Percentiles rank a stretch among this genome's conserved stretches.
Conservation (phyloP, 2,888 invertebrate genomes). For the Lepidocyrtinus sp. region DNA sequence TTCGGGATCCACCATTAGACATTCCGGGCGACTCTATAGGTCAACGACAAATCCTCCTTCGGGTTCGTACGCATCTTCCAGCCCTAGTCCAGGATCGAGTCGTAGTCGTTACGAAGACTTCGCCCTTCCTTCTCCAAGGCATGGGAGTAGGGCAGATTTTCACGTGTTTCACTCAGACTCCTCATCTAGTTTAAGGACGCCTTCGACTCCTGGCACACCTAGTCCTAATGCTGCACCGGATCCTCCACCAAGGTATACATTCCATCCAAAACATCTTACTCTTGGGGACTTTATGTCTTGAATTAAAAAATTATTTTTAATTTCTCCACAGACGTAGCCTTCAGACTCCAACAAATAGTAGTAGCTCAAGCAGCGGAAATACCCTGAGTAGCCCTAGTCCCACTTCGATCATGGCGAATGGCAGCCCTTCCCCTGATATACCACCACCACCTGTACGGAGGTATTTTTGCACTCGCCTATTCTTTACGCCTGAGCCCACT, state of each 20-base stretch:
- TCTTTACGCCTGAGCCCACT: constrained; percentile 70
- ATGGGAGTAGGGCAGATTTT: constrained; percentile 46
- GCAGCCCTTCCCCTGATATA: constrained; percentile 69
- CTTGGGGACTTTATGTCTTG: no score
- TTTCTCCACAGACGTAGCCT: constrained; percentile 60
- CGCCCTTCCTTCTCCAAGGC: constrained; percentile 59
- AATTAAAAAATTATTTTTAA: no score
- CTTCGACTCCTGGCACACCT: constrained; percentile 68
- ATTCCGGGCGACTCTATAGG: constrained; percentile 60
- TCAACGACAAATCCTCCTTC: constrained; percentile 55
- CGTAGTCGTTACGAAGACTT: constrained; percentile 68
- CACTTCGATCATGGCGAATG: constrained; percentile 64
- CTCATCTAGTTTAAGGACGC: constrained; percentile 60
- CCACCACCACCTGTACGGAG: constrained; percentile 70
- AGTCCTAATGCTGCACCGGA: constrained; percentile 69
- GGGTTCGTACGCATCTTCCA: constrained; percentile 51
- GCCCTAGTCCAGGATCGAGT: constrained; percentile 66
- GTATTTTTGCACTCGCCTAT: constrained; percentile 70
- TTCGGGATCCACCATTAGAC: constrained; percentile 46
- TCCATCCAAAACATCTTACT: no score
- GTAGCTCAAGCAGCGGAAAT: constrained; percentile 67
- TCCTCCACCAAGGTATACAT: constrained; percentile 69
- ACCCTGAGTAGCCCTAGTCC: constrained; percentile 66
- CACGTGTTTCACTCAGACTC: constrained; percentile 67
- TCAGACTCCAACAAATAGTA: constrained; percentile 67